Evolutionary conservation across 2,797 vertebrate genomes (phyloP).

Genomic region (Erpetoichthys calabaricus): DNA sequence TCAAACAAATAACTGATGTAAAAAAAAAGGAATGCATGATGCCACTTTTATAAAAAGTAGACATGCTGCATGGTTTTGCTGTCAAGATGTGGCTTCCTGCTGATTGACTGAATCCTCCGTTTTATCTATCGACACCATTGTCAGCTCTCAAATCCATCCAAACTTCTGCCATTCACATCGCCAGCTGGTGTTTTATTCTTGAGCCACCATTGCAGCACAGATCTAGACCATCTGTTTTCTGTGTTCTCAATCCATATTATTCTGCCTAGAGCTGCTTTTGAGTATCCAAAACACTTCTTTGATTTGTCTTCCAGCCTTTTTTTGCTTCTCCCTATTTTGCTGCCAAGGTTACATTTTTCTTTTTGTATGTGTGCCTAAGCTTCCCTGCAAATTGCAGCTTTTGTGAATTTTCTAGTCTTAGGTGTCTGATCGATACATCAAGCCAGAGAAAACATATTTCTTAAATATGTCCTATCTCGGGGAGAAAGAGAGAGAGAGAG

Average conservation of each 20-base stretch:
- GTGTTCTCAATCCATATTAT: conserved; percentile 14
- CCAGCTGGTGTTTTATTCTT: conserved; percentile 18
- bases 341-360: neutral
- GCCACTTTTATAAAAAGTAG: no score
- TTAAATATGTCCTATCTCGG: no score
- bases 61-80: no score
- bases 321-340: neutral
- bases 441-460: neutral
- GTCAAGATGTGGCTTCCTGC: no score
- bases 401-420: neutral
- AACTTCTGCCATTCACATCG: no score
- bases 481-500: no score
- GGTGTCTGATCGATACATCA: conserved; percentile 1
- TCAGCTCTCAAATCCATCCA: no score
- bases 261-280: conserved; percentile 13
- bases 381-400: neutral
- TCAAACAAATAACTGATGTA: no score
- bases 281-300: conserved; percentile 31
- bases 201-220: conserved; percentile 29
- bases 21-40: no score
- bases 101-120: no score
- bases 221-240: conserved; percentile 39
- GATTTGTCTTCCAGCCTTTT: neutral
- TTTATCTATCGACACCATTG: no score
- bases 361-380: neutral